phyloP scores from a whole-genome alignment of 2,797 vertebrate genomes.

The Carcharodon carcharias region DNA sequence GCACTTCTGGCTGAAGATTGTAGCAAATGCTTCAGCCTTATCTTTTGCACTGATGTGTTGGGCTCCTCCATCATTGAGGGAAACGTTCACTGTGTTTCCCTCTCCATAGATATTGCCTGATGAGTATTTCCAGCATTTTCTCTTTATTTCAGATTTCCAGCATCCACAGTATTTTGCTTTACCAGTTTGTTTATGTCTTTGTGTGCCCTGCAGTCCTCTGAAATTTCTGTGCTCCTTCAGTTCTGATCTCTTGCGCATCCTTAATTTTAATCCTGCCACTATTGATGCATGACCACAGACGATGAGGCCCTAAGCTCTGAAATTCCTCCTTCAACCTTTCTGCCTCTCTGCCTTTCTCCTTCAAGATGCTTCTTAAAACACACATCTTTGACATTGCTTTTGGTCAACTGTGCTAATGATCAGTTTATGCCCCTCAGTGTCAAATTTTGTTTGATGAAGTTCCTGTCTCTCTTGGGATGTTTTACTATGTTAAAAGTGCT shows the following conservation, averaged over 20 bases:
- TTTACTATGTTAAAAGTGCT: background rate
- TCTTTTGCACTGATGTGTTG: too few species aligned
- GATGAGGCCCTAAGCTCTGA: background rate
- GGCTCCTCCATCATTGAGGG: too few species aligned
- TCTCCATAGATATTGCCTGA: background rate
- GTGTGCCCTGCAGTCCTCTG: too few species aligned
- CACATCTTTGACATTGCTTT: background rate
- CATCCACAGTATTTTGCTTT: background rate
- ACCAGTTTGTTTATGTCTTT: background rate
- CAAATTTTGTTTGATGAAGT: background rate
- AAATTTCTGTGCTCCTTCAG: background rate
- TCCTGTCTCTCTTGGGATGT: background rate
- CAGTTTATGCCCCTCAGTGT: background rate
- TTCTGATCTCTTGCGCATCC: too few species aligned
- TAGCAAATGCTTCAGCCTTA: too few species aligned
- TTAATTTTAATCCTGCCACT: too few species aligned
- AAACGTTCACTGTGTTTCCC: background rate
- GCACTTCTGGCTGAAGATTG: too few species aligned
- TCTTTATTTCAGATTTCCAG: background rate
- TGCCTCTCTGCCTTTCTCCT: background rate
- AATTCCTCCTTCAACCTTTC: background rate
- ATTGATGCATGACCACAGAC: background rate
- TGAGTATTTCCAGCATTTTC: background rate
- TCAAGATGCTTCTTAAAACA: background rate
- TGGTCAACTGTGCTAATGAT: background rate